Evolutionary conservation across 2,113 vertebrate species (phyloP).

Genomic region (Pomatostomus ruficeps): DNA sequence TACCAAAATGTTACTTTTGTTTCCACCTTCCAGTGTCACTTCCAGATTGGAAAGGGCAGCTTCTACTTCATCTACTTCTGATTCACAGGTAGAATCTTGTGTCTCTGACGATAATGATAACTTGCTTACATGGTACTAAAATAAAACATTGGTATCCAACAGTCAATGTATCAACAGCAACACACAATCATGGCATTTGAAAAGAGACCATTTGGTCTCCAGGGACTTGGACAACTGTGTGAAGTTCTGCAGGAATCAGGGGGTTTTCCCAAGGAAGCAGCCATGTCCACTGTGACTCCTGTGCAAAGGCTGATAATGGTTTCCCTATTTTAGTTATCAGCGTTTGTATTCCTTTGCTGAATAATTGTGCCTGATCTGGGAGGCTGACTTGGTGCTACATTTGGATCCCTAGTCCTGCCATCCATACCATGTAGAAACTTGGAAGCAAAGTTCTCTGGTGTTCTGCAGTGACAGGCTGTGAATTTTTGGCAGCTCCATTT

Average conservation of each 20-base stretch:
- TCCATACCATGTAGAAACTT: neutral
- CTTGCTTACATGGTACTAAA: slow-evolving; percentile 93
- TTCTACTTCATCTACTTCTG: slow-evolving; percentile 92
- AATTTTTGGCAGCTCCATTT: neutral
- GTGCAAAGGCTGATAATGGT: neutral
- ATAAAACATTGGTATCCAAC: neutral
- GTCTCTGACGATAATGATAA: slow-evolving; percentile 79
- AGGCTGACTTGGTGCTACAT: neutral
- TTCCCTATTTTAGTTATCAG: neutral
- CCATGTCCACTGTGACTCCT: neutral
- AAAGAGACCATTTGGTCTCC: neutral
- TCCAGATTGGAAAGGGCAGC: slow-evolving; percentile 92
- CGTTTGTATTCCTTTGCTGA: neutral
- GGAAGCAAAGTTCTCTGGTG: neutral
- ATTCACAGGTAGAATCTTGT: slow-evolving; percentile 75
- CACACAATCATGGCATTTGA: neutral
- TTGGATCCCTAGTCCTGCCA: neutral
- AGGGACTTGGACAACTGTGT: neutral
- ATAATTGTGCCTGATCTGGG: neutral
- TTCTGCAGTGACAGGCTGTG: neutral
- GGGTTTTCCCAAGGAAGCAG: neutral
- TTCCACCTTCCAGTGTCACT: slow-evolving; percentile 88
- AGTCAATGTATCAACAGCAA: neutral
- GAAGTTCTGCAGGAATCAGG: neutral
- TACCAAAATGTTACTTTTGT: slow-evolving; percentile 84